These are phyloP conservation scores for Acronicta leporina DNA, from an alignment of 2,888 invertebrate genomes.

Conservation along the genomic window DNA sequence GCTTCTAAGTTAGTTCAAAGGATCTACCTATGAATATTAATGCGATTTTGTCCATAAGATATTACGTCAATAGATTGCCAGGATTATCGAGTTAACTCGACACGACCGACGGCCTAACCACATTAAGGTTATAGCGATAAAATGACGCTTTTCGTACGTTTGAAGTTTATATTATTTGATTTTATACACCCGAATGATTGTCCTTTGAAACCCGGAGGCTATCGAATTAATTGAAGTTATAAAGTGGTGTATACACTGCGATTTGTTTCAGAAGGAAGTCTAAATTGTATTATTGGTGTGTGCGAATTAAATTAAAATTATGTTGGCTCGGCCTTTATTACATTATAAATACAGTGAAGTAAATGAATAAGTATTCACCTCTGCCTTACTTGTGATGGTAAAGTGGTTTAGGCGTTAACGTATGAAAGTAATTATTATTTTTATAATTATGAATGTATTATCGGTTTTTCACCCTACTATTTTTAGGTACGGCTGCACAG, in stretches of 20 bases:
- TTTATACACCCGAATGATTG: not conserved
- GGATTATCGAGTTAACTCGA: conserved; percentile 64
- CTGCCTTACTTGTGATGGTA: too few species aligned
- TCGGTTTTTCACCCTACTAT: too few species aligned
- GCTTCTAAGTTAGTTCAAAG: not conserved
- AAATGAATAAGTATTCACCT: too few species aligned
- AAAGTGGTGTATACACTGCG: not conserved
- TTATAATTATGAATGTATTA: too few species aligned
- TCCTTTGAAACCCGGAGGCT: not conserved
- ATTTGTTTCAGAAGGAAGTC: not conserved
- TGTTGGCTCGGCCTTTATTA: too few species aligned
- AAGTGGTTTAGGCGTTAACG: too few species aligned
- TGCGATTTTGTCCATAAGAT: conserved; percentile 53
- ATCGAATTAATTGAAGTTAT: not conserved
- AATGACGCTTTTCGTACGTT: conserved; percentile 33
- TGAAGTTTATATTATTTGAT: not conserved
- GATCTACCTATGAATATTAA: conserved; percentile 58
- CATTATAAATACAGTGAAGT: too few species aligned
- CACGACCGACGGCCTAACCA: conserved; percentile 54
- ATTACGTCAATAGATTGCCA: conserved; percentile 65
- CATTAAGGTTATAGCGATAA: conserved; percentile 50
- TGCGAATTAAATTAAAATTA: too few species aligned
- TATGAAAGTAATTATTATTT: too few species aligned
- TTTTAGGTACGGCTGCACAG: too few species aligned
- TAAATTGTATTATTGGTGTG: not conserved